phyloP scores from a whole-genome alignment of 2,888 invertebrate species.

The Seira ritae region DNA sequence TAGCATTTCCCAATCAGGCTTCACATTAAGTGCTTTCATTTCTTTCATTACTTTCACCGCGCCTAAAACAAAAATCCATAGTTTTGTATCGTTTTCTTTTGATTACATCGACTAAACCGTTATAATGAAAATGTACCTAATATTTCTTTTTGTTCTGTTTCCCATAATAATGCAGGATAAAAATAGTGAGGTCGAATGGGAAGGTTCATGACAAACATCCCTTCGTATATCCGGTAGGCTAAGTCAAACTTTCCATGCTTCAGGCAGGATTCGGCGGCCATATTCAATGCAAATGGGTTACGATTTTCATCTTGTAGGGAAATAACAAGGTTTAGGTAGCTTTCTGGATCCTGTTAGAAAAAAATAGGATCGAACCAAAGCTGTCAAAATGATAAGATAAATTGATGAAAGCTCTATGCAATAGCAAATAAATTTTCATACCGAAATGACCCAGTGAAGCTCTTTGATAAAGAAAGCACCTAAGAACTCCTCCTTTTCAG shows the following conservation, averaged over 20 bases:
- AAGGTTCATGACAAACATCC: slow-evolving; percentile 39
- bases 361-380: not conserved
- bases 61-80: slow-evolving; percentile 40
- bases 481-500: slow-evolving; percentile 9
- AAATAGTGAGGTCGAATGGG: slow-evolving; percentile 65
- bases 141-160: slow-evolving; percentile 37
- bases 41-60: slow-evolving; percentile 29
- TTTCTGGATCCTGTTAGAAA: slow-evolving; percentile 32
- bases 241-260: slow-evolving; percentile 50
- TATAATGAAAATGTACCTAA: not conserved
- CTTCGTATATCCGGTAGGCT: slow-evolving; percentile 38
- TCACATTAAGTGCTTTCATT: slow-evolving; percentile 50
- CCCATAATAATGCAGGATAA: slow-evolving; percentile 35
- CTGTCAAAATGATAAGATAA: slow-evolving; percentile 5
- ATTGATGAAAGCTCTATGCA: no score
- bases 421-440: not conserved
- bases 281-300: slow-evolving; percentile 55
- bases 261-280: slow-evolving; percentile 56
- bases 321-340: slow-evolving; percentile 10
- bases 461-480: slow-evolving; percentile 59
- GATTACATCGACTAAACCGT: slow-evolving; percentile 3
- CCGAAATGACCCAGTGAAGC: slow-evolving; percentile 4
- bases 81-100: no score
- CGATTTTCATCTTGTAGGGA: slow-evolving; percentile 30
- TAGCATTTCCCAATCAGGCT: slow-evolving; percentile 59